Evolutionary conservation across 2,888 invertebrate species (phyloP), one percentile per base, ranked within the genome.

Genomic region (Halocaridina rubra): DNA sequence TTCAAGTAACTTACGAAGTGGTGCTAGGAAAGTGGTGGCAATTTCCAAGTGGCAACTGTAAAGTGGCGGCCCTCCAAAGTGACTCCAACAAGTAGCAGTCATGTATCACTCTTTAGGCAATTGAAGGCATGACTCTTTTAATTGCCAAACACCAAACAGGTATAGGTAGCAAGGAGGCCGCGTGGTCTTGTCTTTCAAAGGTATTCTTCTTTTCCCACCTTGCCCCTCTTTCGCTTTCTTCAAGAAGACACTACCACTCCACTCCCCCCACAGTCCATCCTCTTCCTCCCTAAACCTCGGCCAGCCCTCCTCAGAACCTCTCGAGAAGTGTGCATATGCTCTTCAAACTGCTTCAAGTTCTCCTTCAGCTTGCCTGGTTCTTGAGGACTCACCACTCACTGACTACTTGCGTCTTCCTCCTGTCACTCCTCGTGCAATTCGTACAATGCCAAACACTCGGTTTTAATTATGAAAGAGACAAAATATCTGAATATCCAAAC

Each of bases 291-390:
- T n/a, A n/a, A n/a, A n/a, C n/a, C n/a, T n/a, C n/a, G n/a, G n/a
- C n/a, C n/a, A n/a, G n/a, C n/a, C n/a, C n/a, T n/a, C n/a, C n/a
- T n/a, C n/a, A 53, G 19, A 24, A n/a, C 29, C 24, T 8, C 69
- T 27, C 46, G 19, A 19, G 46, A 22, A 24, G 46, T 1, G 16
- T 27, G 71, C 72, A 32, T n/a, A n/a, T n/a, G n/a, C 78, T 80
- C 80, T 80, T 80, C 80, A 80, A 59, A 80, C 71, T 27, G 72
- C 80, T 80, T 80, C 80, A 80, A 71, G 80, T 80, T 72, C 80
- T 80, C 57, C 80, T 72, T 80, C 80, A 71, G 57, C 29, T 59
- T 72, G 80, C 57, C 80, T 57, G 80, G 30, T 61, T 33, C 80
- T 80, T 72, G 53, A 72, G 80, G 33, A 53, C 57, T 53, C 22